Conservation (phyloP, 2,113 vertebrate species). For the Pithys albifrons region DNA sequence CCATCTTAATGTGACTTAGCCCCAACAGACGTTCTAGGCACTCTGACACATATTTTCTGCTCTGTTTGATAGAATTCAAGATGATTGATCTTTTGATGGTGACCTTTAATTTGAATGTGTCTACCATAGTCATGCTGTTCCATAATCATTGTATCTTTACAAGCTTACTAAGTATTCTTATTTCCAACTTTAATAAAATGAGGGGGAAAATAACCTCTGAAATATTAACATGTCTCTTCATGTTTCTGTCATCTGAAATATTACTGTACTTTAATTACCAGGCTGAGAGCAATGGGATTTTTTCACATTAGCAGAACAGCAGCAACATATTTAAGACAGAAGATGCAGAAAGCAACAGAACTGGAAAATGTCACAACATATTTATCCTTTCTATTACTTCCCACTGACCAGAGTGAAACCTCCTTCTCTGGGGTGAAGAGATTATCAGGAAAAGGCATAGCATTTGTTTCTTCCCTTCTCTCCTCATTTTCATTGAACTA, state of each 20-base stretch:
- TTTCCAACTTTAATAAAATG: background rate
- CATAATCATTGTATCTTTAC: background rate
- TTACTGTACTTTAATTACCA: constrained; percentile 36
- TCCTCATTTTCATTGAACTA: background rate
- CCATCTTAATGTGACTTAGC: constrained; percentile 54
- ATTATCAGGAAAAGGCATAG: background rate
- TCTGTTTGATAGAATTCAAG: constrained; percentile 55
- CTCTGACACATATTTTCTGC: constrained; percentile 23
- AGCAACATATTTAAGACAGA: background rate
- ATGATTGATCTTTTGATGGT: constrained; percentile 43
- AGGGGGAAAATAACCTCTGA: background rate
- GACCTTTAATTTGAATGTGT: constrained; percentile 57
- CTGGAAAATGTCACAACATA: background rate
- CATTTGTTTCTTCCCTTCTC: background rate
- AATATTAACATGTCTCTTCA: background rate
- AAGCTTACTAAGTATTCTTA: background rate
- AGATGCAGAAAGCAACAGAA: background rate
- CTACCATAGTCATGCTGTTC: background rate
- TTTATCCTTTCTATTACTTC: background rate
- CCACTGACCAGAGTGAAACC: background rate
- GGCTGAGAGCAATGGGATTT: background rate
- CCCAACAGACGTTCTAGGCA: constrained; percentile 26
- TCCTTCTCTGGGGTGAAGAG: background rate
- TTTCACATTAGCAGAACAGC: background rate
- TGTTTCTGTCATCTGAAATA: constrained; percentile 2